These are phyloP conservation scores for Alectura lathami DNA, from an alignment of 2,113 vertebrate species.

Conservation along the genomic window DNA sequence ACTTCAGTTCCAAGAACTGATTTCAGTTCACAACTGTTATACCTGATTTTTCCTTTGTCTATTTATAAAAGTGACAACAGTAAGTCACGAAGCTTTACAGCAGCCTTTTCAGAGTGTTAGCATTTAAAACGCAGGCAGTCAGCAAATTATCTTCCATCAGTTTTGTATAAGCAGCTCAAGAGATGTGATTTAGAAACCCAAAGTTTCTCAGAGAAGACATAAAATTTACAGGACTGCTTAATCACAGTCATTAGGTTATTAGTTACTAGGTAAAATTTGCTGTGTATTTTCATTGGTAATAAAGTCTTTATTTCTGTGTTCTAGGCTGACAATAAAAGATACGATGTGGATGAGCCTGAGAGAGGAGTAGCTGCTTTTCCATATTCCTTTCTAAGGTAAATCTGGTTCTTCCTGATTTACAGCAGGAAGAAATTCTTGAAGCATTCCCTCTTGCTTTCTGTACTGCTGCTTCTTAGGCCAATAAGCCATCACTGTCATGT, in stretches of 20 bases:
- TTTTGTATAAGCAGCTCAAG: neutral
- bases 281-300: neutral
- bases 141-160: neutral
- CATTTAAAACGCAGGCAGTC: neutral
- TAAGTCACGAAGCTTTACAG: neutral
- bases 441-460: neutral
- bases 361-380: slow-evolving; percentile 2
- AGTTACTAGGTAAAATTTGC: neutral
- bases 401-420: neutral
- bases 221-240: neutral
- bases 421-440: neutral
- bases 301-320: slow-evolving; percentile 31
- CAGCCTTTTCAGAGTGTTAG: neutral
- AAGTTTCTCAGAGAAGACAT: neutral
- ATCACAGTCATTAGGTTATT: neutral
- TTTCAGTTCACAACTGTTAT: neutral
- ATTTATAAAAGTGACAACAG: neutral
- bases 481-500: neutral
- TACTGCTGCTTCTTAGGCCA: neutral
- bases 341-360: slow-evolving; percentile 24
- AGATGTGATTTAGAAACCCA: neutral
- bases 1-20: neutral
- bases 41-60: neutral
- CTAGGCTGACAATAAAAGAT: slow-evolving; percentile 31
- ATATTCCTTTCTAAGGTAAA: slow-evolving; percentile 77